Percentiles rank a stretch among this genome's conserved stretches.
These are phyloP conservation scores for Eupeodes luniger DNA, from an alignment of 2,888 invertebrate genomes.

Conservation along the genomic window DNA sequence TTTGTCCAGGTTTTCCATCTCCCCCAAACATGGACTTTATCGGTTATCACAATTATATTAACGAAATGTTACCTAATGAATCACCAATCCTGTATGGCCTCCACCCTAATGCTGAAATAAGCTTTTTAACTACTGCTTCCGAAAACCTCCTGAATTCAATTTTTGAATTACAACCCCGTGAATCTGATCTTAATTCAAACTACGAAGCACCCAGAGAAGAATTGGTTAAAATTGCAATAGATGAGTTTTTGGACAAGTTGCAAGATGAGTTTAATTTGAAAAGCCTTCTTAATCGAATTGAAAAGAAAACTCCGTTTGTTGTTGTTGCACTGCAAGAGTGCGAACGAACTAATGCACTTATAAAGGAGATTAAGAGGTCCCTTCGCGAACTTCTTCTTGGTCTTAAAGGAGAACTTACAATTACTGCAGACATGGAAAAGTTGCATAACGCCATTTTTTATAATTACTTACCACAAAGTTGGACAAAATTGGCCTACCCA, in stretches of 20 bases:
- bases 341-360: conserved; percentile 96
- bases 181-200: conserved; percentile 85
- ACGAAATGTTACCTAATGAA: conserved; percentile 93
- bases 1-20: conserved; percentile 93
- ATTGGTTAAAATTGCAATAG: conserved; percentile 90
- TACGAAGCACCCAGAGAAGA: conserved; percentile 91
- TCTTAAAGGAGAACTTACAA: conserved; percentile 96
- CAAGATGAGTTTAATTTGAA: conserved; percentile 95
- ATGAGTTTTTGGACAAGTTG: conserved; percentile 94
- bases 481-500: conserved; percentile 95
- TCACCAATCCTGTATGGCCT: conserved; percentile 96
- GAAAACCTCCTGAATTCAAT: conserved; percentile 93
- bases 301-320: conserved; percentile 95
- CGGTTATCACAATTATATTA: conserved; percentile 95
- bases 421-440: conserved; percentile 97
- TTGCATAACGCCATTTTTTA: conserved; percentile 93
- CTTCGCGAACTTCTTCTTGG: conserved; percentile 94
- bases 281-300: conserved; percentile 93
- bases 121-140: conserved; percentile 94
- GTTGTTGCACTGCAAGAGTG: conserved; percentile 97
- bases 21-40: conserved; percentile 95
- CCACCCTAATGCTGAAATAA: conserved; percentile 98
- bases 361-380: conserved; percentile 92
- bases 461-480: conserved; percentile 93
- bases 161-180: conserved; percentile 96